Evolutionary conservation across 1,140 invertebrate genomes (phyloP), one percentile per base, ranked within the genome.

Genomic region (Drosophila ohnishii): DNA sequence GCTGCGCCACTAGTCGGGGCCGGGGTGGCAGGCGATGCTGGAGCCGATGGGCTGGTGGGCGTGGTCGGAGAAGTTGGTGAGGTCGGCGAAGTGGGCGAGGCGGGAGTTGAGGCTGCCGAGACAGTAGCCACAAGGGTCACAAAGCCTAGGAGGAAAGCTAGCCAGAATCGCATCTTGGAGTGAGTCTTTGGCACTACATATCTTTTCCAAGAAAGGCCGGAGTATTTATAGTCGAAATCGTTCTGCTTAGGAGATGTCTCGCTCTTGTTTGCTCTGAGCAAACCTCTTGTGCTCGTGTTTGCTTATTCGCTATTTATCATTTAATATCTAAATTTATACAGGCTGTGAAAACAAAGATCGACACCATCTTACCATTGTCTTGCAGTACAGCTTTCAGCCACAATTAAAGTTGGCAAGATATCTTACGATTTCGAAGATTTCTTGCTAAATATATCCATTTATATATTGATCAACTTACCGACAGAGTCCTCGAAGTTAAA

Each of bases 401-500:
- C 6, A 53, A 53, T 53, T 22, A 22, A 8, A 35, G 0, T 53
- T 53, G 7, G 11, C n/a, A 9, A 22, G 32, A 37, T 11, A 10
- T 1, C 16, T 22, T 2, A 13, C 10, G 14, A 28, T 47, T 10
- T n/a, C 2, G 1, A 48, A 10, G 5, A n/a, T 28, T 28, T 10
- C 2, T 5, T 8, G 0, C 13, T 13, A 32, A 13, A 7, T 51
- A 32, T 13, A 1, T 32, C 5, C 3, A 37, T 50, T 16, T 11
- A 4, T 19, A 16, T 11, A 1, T 28, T 7, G 0, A 22, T n/a
- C 2, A 35, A 79, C 78, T 92, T 93, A 95, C 95, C 94, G 84
- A 94, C 93, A 6, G 94, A 95, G 83, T 94, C 92, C 72, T 95
- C 94, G 57, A 95, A 93, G 42, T 94, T 94, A 90, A 95, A 95